These are phyloP conservation scores for Plestiodon gilberti DNA, from an alignment of 2,113 vertebrate genomes.

Conservation along the genomic window DNA sequence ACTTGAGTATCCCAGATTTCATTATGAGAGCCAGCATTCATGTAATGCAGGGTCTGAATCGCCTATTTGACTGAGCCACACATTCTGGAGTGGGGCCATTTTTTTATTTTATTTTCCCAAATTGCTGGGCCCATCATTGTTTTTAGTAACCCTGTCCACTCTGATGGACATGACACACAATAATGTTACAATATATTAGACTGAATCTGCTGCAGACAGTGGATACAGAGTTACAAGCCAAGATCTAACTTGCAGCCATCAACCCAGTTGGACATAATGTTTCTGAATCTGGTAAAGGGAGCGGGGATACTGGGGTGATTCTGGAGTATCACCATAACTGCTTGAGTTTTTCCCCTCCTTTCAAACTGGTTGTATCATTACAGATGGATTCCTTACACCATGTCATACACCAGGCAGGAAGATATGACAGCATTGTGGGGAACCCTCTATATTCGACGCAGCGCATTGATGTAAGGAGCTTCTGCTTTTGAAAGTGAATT, in stretches of 20 bases:
- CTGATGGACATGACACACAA: not conserved
- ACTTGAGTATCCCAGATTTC: not conserved
- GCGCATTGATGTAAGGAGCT: conserved; percentile 62
- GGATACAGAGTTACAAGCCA: not conserved
- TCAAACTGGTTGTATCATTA: conserved; percentile 25
- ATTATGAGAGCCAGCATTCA: not conserved
- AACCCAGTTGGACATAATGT: not conserved
- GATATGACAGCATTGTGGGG: conserved; percentile 65
- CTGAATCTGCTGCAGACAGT: not conserved
- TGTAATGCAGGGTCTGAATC: not conserved
- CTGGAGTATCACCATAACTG: fast-evolving
- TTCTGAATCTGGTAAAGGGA: not conserved
- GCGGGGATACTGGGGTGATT: not conserved
- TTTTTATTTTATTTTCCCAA: not conserved
- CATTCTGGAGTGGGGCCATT: not conserved
- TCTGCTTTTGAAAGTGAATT: conserved; percentile 28
- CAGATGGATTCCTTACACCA: conserved; percentile 72
- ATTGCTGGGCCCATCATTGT: not conserved
- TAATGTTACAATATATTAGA: not conserved
- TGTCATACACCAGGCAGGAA: conserved; percentile 63
- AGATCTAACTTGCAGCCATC: not conserved
- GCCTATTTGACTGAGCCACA: not conserved
- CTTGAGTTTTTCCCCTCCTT: not conserved
- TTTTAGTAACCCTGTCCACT: not conserved
- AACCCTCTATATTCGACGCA: conserved; percentile 65